phyloP scores from a whole-genome alignment of 1,140 invertebrate species.

The Heterodera schachtii region DNA sequence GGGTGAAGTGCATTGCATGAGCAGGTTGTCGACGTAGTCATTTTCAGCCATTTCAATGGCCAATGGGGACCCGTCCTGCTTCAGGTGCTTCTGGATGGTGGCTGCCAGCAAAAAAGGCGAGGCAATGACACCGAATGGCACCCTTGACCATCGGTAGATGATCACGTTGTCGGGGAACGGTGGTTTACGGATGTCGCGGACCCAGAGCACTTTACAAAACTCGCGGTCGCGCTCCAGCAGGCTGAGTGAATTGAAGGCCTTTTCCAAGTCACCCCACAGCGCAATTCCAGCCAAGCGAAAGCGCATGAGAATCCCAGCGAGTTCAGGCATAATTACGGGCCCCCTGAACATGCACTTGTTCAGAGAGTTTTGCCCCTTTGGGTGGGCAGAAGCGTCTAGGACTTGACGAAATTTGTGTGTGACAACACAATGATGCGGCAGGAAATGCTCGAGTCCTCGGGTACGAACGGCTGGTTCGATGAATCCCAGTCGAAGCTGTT shows the following conservation, averaged over 20 bases:
- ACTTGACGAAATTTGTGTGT: too few relatives aligned
- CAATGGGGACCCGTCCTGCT: not conserved
- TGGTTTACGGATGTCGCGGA: constrained; percentile 31
- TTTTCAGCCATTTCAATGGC: constrained; percentile 30
- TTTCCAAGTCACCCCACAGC: constrained; percentile 34
- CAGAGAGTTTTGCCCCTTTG: constrained; percentile 46
- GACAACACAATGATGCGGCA: too few relatives aligned
- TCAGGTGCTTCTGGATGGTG: constrained; percentile 37
- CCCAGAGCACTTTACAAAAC: constrained; percentile 43
- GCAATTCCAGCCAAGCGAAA: constrained; percentile 23
- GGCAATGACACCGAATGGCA: constrained; percentile 40
- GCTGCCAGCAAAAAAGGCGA: constrained; percentile 41
- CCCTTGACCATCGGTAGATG: constrained; percentile 35
- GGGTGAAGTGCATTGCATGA: not conserved
- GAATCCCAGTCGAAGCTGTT: too few relatives aligned
- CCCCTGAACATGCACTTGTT: constrained; percentile 59
- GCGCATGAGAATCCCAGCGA: constrained; percentile 41
- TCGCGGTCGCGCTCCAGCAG: constrained; percentile 40
- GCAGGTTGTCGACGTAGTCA: constrained; percentile 47
- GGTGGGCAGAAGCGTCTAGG: constrained; percentile 51
- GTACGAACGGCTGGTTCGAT: too few relatives aligned
- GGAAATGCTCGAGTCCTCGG: too few relatives aligned
- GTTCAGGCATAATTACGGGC: constrained; percentile 41
- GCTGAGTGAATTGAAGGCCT: constrained; percentile 47
- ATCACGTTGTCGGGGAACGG: constrained; percentile 12